Evolutionary conservation across 2,113 vertebrate species (phyloP).

Genomic region (Grallaria varia): DNA sequence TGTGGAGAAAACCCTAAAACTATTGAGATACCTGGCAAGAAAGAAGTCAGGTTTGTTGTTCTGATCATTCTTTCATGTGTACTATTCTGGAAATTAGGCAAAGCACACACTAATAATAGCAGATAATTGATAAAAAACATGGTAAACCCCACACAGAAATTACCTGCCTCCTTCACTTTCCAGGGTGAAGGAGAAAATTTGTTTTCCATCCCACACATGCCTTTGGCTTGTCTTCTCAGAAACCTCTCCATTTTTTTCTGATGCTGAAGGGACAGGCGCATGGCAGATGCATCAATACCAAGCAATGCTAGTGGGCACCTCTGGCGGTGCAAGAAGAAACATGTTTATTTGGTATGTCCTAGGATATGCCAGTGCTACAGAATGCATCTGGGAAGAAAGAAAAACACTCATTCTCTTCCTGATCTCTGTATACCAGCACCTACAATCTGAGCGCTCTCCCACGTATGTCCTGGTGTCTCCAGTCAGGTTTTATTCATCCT

Average conservation of each 20-base stretch:
- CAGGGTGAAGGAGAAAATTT: background rate
- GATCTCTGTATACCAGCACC: background rate
- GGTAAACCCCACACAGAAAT: background rate
- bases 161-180: background rate
- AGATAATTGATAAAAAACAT: background rate
- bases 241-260: background rate
- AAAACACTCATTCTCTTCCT: background rate
- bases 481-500: background rate
- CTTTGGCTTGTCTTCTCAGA: background rate
- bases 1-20: background rate
- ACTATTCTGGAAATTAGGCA: background rate
- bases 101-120: background rate
- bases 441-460: background rate
- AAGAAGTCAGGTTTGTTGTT: background rate
- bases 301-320: background rate
- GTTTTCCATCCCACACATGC: background rate
- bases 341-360: background rate
- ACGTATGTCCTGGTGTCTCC: background rate
- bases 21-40: background rate
- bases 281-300: background rate
- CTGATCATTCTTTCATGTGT: background rate
- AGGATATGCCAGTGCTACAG: background rate
- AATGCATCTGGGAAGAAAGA: background rate
- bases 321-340: background rate
- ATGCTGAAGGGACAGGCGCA: background rate